Conservation (phyloP, 2,888 invertebrate species). For the Liodrosophila aerea region DNA sequence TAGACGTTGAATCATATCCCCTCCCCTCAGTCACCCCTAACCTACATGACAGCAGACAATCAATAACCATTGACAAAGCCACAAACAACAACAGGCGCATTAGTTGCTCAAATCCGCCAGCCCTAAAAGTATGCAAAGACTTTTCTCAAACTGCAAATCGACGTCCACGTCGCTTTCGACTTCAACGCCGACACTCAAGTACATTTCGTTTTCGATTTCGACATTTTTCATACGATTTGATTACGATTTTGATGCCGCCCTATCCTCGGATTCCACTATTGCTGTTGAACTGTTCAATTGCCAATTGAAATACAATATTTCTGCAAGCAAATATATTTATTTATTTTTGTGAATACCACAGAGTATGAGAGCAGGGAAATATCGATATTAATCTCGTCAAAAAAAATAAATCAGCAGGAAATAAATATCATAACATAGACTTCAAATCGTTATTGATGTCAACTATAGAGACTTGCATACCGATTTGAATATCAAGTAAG, state of each 20-base stretch:
- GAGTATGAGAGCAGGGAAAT: background rate
- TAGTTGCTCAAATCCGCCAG: slow-evolving; percentile 69
- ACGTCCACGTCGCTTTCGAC: slow-evolving; percentile 24
- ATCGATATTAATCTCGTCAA: too few species aligned
- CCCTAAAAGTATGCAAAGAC: slow-evolving; percentile 61
- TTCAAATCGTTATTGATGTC: too few species aligned
- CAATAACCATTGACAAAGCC: slow-evolving; percentile 76
- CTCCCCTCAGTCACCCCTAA: background rate
- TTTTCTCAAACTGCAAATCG: slow-evolving; percentile 67
- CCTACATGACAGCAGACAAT: slow-evolving; percentile 74
- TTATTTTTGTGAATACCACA: slow-evolving; percentile 21
- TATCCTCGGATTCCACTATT: background rate
- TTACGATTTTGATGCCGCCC: slow-evolving; percentile 64
- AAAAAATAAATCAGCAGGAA: too few species aligned
- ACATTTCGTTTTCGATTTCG: slow-evolving; percentile 22
- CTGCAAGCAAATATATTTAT: slow-evolving; percentile 48
- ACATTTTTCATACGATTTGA: slow-evolving; percentile 70
- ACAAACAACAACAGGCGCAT: slow-evolving; percentile 65
- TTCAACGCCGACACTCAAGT: slow-evolving; percentile 8
- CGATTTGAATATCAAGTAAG: too few species aligned
- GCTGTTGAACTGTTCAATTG: slow-evolving; percentile 66
- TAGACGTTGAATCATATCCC: slow-evolving; percentile 13
- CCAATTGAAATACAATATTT: slow-evolving; percentile 74
- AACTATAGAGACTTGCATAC: too few species aligned
- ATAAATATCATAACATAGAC: too few species aligned